phyloP scores from a whole-genome alignment of 2,797 vertebrate genomes.

The Tenualosa ilisha region DNA sequence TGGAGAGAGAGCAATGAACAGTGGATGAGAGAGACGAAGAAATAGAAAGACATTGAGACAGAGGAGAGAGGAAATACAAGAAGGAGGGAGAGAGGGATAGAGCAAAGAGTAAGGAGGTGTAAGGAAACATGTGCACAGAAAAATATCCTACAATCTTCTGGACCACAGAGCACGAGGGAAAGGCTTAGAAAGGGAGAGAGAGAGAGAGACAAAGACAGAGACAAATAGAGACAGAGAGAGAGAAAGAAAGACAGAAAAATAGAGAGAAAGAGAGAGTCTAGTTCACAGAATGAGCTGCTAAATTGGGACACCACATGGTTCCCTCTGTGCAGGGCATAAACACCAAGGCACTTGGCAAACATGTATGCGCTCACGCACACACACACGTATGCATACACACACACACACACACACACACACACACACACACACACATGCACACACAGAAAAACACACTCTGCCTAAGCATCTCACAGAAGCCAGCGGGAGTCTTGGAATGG shows the following conservation, averaged over 20 bases:
- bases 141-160: not conserved
- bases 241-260: not conserved
- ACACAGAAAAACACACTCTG: not conserved
- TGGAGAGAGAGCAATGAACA: not conserved
- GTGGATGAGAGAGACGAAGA: not conserved
- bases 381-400: not conserved
- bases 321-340: constrained; percentile 23
- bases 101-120: not conserved
- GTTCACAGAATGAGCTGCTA: not conserved
- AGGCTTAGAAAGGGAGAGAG: not conserved
- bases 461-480: not conserved
- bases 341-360: not conserved
- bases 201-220: not conserved
- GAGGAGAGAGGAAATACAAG: not conserved
- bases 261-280: not conserved
- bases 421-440: not conserved
- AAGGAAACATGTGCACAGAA: not conserved
- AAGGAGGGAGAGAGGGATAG: not conserved
- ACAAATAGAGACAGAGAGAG: not conserved
- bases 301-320: not conserved
- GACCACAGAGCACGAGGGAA: not conserved
- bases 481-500: not conserved
- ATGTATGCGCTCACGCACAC: not conserved
- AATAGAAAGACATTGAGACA: not conserved
- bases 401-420: not conserved